A percentile compares a stretch with the other conserved stretches of the same genome.
phyloP scores from a whole-genome alignment of 2,888 invertebrate genomes.

The Scaptodrosophila latifasciaeformis region DNA sequence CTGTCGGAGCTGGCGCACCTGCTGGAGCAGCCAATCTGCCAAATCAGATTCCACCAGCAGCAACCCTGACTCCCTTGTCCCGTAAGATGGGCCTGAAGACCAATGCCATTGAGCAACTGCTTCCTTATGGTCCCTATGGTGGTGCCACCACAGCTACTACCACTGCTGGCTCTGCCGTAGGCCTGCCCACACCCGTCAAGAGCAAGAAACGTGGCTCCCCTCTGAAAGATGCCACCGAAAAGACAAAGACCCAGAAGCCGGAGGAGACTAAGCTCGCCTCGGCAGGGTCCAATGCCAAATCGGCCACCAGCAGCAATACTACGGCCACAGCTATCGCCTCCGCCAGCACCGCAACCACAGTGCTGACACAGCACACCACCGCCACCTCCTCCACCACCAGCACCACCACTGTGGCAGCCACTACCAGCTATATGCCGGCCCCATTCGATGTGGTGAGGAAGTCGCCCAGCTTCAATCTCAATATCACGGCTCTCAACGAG shows the following conservation, averaged over 20 bases:
- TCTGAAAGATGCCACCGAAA: conserved; percentile 67
- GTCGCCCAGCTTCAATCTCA: conserved; percentile 74
- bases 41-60: conserved; percentile 18
- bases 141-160: background rate
- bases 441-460: conserved; percentile 76
- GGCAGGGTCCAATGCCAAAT: conserved; percentile 6
- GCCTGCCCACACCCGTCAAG: conserved; percentile 35
- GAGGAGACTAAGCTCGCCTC: conserved; percentile 32
- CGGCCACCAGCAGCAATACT: background rate
- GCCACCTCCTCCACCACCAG: conserved; percentile 14
- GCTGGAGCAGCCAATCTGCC: conserved; percentile 11
- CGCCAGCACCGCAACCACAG: conserved; percentile 12
- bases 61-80: background rate
- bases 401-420: background rate
- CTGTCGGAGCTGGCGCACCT: conserved; percentile 7
- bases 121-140: no score
- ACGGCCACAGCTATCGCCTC: background rate
- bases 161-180: background rate
- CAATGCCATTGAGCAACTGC: conserved; percentile 28
- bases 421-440: conserved; percentile 29
- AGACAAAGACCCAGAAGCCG: conserved; percentile 54
- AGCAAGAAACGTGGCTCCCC: conserved; percentile 70
- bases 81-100: conserved; percentile 41
- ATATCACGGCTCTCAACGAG: conserved; percentile 71
- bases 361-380: conserved; percentile 22